Evolutionary conservation across 2,113 vertebrate species (phyloP).

Genomic region (Paraplagusia blochii): DNA sequence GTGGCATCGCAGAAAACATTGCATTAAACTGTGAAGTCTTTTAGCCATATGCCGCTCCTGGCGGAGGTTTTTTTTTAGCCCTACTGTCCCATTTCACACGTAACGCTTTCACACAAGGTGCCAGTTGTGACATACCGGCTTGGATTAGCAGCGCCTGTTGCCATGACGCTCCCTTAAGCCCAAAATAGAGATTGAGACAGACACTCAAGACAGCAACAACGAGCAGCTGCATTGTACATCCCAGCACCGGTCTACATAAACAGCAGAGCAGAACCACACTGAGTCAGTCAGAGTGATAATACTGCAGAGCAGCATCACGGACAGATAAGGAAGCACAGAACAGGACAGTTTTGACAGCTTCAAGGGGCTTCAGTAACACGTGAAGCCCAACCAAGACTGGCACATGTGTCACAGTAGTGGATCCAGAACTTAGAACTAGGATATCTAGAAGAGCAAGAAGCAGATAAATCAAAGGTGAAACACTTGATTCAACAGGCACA

Average conservation of each 20-base stretch:
- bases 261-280: conserved; percentile 8
- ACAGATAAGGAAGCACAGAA: neutral
- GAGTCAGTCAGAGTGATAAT: conserved; percentile 25
- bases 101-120: conserved; percentile 15
- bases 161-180: conserved; percentile 46
- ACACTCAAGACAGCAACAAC: conserved; percentile 61
- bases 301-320: conserved; percentile 12
- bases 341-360: conserved; percentile 5
- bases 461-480: conserved; percentile 32
- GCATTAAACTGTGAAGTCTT: neutral
- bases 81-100: conserved; percentile 6
- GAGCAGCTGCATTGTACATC: conserved; percentile 50
- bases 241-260: conserved; percentile 33
- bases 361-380: conserved; percentile 7
- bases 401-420: conserved; percentile 1
- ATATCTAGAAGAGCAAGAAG: conserved; percentile 22
- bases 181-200: conserved; percentile 72
- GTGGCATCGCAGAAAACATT: no score
- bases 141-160: conserved; percentile 52
- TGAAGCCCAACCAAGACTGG: conserved; percentile 1
- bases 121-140: conserved; percentile 59
- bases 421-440: conserved; percentile 8
- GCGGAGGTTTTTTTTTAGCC: neutral
- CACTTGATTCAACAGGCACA: conserved; percentile 33
- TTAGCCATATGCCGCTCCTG: neutral